Percentiles rank a stretch among this genome's conserved stretches.
These are phyloP conservation scores for Nemapogon koenigi DNA, from an alignment of 2,888 invertebrate genomes.

Conservation along the genomic window DNA sequence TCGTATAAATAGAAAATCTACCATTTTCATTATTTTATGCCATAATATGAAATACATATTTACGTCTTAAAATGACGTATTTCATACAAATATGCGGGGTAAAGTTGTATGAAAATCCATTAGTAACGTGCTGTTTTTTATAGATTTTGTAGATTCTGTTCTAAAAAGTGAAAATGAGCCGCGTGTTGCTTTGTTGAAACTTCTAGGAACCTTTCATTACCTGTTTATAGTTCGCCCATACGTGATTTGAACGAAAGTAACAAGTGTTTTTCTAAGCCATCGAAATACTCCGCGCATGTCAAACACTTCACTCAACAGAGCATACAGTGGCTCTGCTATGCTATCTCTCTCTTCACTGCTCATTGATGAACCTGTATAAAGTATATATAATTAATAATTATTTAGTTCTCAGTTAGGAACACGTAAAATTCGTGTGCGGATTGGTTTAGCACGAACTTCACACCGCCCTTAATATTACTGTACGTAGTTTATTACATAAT, in stretches of 20 bases:
- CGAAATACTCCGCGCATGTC: slow-evolving; percentile 89
- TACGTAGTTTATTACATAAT: too few relatives aligned
- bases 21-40: too few relatives aligned
- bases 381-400: too few relatives aligned
- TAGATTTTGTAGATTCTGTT: not conserved
- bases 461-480: too few relatives aligned
- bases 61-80: too few relatives aligned
- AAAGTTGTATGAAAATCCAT: too few relatives aligned
- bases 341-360: slow-evolving; percentile 77
- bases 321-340: slow-evolving; percentile 90
- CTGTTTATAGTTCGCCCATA: slow-evolving; percentile 92
- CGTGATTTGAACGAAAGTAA: slow-evolving; percentile 90
- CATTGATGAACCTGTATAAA: slow-evolving; percentile 36
- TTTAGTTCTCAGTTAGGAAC: not conserved
- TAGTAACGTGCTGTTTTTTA: not conserved
- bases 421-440: not conserved
- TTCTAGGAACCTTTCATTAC: slow-evolving; percentile 37
- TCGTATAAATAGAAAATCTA: too few relatives aligned
- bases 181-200: slow-evolving; percentile 73
- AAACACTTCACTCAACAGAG: slow-evolving; percentile 86
- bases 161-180: too few relatives aligned
- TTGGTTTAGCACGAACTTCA: too few relatives aligned
- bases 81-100: too few relatives aligned
- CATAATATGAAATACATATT: too few relatives aligned
- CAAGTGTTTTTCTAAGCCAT: slow-evolving; percentile 85